Percentiles rank a stretch among this genome's conserved stretches.
Conservation (phyloP, 2,888 invertebrate genomes). For the Spisula subtruncata region DNA sequence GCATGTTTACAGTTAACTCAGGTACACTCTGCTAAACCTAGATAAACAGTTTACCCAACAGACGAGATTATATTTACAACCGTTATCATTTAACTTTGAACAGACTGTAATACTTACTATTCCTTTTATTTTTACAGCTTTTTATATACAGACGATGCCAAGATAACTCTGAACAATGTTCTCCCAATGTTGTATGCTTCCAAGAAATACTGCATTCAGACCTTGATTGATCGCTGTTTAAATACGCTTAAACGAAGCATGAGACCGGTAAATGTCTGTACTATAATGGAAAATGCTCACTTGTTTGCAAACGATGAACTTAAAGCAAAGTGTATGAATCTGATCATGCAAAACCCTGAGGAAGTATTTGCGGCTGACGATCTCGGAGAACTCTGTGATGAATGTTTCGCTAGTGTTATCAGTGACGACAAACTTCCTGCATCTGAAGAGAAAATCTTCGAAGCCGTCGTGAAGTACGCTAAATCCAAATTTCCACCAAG, state of each 20-base stretch:
- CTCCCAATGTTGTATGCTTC: conserved; percentile 64
- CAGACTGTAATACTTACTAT: background rate
- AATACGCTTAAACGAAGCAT: conserved; percentile 68
- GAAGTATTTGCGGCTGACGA: conserved; percentile 63
- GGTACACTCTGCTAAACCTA: too few relatives aligned
- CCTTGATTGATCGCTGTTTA: conserved; percentile 70
- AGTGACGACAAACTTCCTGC: conserved; percentile 66
- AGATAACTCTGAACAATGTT: conserved; percentile 63
- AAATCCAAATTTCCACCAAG: conserved; percentile 65
- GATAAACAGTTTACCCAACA: too few relatives aligned
- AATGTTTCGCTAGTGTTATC: conserved; percentile 69
- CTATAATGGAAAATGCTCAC: conserved; percentile 70
- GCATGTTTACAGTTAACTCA: too few relatives aligned
- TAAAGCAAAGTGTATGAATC: conserved; percentile 63
- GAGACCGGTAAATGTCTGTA: conserved; percentile 70
- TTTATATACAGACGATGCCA: conserved; percentile 63
- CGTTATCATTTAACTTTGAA: too few relatives aligned
- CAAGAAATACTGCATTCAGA: conserved; percentile 70
- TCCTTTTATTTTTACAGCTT: conserved; percentile 46
- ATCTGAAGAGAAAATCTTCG: conserved; percentile 71
- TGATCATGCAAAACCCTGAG: conserved; percentile 65
- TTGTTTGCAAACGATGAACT: conserved; percentile 67
- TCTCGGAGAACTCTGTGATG: conserved; percentile 67
- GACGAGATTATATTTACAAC: too few relatives aligned
- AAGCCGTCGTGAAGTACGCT: conserved; percentile 69